These are phyloP conservation scores for Pelusios castaneus DNA, from an alignment of 2,113 vertebrate species.

Conservation along the genomic window DNA sequence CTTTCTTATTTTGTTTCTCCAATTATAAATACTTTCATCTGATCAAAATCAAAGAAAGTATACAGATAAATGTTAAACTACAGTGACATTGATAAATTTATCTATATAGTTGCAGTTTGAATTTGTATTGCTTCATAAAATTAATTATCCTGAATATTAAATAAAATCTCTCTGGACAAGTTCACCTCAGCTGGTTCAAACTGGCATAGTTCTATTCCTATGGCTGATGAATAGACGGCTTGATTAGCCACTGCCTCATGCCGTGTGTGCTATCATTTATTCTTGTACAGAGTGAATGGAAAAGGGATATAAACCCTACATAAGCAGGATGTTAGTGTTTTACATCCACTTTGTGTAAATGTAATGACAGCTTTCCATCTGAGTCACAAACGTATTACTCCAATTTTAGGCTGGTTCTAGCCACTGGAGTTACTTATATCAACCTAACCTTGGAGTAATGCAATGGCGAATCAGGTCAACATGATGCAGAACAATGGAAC, in stretches of 20 bases:
- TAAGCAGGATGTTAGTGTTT: neutral
- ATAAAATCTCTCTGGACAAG: neutral
- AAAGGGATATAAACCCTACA: neutral
- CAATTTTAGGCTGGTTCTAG: neutral
- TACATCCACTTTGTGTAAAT: neutral
- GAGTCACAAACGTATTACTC: neutral
- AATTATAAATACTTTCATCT: neutral
- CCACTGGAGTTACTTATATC: rapidly evolving
- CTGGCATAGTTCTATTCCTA: rapidly evolving
- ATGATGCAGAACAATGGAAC: neutral
- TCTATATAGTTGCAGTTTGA: neutral
- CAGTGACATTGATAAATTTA: neutral
- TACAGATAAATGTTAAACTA: neutral
- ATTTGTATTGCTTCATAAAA: neutral
- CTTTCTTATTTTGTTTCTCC: neutral
- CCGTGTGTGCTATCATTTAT: neutral
- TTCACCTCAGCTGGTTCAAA: rapidly evolving
- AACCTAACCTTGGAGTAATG: neutral
- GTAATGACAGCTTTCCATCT: neutral
- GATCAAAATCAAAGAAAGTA: neutral
- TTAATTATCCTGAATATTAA: neutral
- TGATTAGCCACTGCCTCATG: neutral
- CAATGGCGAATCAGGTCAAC: neutral
- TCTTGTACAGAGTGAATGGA: rapidly evolving
- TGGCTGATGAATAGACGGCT: rapidly evolving